Base-by-base conservation (phyloP, 2,113 vertebrate species). In the Cavia aperea region DNA sequence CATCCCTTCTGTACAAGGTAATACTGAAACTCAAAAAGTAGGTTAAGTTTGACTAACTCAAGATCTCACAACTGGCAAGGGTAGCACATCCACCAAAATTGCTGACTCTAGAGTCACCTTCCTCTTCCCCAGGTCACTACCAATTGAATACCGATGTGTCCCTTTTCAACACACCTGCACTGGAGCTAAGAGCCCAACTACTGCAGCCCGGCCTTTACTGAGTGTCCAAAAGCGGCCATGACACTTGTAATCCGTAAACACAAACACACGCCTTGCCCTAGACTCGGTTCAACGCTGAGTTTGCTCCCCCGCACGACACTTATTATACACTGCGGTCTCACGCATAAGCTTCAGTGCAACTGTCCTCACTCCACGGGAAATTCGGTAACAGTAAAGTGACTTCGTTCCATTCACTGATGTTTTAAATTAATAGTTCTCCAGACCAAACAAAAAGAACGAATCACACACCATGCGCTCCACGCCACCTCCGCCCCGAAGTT, bases 171-270 rank as follows among this genome's bases (percentile, higher is more conserved):
- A 81, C 63, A 89, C 54, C 82, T 58, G 79, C 39, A 7, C 49
- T 31, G 14, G 70, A 84, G 51, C 63, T 15, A 33, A 85, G 46
- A 89, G 63, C 16, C 88, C 7, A 49, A 16, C 49, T 58, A 21
- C 1, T 33, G 33, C 66, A 9, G 46, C 43, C 60, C 60, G 15
- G 75, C 31, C 75, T 58, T 75, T 8, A 85, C 24, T 24, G 49
- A 26, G 72, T 58, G 58, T 36, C 36, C 2, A 88, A 82, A 91
- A 1, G 43, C 62, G 31, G 75, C 46, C 7, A 10, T 23, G 86
- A 88, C 79, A 56, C 68, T 33, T 86, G 51, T 4, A 21, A 86
- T 93, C 72, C 23, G 88, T 54, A 96, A 93, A 90, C 63, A 92
- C 62, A 65, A 46, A 72, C 81, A 89, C 92, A n/a, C 26, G 60